Percentiles rank a stretch among this genome's conserved stretches.
phyloP scores from a whole-genome alignment of 2,888 invertebrate species.

The Sipha maydis region DNA sequence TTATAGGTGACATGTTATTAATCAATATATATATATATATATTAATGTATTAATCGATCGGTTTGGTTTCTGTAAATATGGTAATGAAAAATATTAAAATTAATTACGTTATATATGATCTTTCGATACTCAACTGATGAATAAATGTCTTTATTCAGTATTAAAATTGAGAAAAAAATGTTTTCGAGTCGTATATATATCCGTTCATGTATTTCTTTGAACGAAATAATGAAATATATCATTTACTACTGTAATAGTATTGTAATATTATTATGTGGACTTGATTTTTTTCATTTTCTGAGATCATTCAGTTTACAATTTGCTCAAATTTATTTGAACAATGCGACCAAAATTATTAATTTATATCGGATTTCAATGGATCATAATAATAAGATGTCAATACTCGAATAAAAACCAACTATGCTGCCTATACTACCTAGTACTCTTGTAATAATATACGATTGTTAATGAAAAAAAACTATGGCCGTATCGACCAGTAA shows the following conservation, averaged over 20 bases:
- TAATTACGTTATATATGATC: not conserved
- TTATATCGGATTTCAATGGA: not conserved
- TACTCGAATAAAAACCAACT: too few relatives aligned
- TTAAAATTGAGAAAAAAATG: not conserved
- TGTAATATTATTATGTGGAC: too few relatives aligned
- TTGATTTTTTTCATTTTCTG: not conserved
- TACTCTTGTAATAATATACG: too few relatives aligned
- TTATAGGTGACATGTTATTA: too few relatives aligned
- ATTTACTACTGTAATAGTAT: not conserved
- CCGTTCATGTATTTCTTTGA: not conserved
- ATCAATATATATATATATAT: too few relatives aligned
- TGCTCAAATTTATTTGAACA: not conserved
- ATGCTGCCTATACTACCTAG: not conserved
- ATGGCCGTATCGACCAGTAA: too few relatives aligned
- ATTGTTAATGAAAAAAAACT: too few relatives aligned
- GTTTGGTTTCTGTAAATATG: not conserved
- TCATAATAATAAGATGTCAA: too few relatives aligned
- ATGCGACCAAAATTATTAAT: not conserved
- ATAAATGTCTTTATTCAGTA: not conserved
- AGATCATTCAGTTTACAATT: not conserved
- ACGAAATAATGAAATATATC: not conserved
- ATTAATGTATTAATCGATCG: not conserved
- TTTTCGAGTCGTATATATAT: not conserved
- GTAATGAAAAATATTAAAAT: not conserved
- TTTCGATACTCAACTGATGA: not conserved